These are phyloP conservation scores for Carabus problematicus DNA, from an alignment of 2,888 invertebrate genomes.

Conservation along the genomic window DNA sequence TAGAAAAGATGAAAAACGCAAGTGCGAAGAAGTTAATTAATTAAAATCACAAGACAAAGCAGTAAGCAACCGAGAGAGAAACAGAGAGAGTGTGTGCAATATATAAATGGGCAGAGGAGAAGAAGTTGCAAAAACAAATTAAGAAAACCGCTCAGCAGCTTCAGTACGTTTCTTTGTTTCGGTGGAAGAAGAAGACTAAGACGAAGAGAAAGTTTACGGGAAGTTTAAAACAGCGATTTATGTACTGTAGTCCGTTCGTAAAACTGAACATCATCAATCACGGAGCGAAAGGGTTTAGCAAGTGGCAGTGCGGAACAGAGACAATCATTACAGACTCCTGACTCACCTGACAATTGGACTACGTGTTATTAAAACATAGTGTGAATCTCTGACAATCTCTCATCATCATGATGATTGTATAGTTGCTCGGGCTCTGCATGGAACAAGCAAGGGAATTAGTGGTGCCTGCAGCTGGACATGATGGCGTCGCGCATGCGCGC, in stretches of 20 bases:
- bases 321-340: too few species aligned
- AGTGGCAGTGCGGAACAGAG: too few species aligned
- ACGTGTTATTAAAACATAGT: too few species aligned
- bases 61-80: too few species aligned
- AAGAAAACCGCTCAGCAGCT: slow-evolving; percentile 12
- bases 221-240: slow-evolving; percentile 17
- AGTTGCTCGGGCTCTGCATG: too few species aligned
- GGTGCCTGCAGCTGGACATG: background rate
- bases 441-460: too few species aligned
- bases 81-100: slow-evolving; percentile 13
- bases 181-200: slow-evolving; percentile 1
- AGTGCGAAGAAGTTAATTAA: slow-evolving; percentile 41
- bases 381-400: too few species aligned
- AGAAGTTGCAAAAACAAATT: slow-evolving; percentile 20
- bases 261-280: slow-evolving; percentile 7
- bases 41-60: slow-evolving; percentile 30
- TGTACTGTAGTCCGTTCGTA: slow-evolving; percentile 2
- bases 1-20: slow-evolving; percentile 38
- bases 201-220: slow-evolving; percentile 16
- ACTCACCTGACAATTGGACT: too few species aligned
- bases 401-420: too few species aligned
- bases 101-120: slow-evolving; percentile 9
- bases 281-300: too few species aligned
- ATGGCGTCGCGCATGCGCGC: slow-evolving; percentile 9
- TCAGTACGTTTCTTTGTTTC: slow-evolving; percentile 14